Conservation (phyloP, 92 coral and sea anemone genomes). For the Heliopora coerulea region DNA sequence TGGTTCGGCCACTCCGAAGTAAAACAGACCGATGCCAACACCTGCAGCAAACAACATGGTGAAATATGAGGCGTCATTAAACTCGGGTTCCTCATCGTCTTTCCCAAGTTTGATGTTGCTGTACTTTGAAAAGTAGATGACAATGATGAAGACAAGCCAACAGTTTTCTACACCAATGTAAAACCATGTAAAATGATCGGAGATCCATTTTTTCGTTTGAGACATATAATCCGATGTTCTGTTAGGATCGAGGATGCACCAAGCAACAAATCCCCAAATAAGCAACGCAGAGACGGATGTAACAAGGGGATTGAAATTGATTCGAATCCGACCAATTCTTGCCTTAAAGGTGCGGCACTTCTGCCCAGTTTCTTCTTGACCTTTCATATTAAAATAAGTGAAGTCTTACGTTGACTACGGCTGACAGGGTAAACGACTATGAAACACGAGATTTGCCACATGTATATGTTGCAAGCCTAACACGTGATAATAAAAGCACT, state of each 20-base stretch:
- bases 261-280: conserved; percentile 79
- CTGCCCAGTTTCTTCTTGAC: neutral
- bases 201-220: conserved; percentile 66
- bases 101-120: conserved; percentile 72
- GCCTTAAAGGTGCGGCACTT: conserved; percentile 46
- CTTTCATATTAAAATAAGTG: conserved; percentile 1
- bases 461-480: too few relatives aligned
- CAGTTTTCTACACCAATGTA: conserved; percentile 82
- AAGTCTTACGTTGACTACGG: too few relatives aligned
- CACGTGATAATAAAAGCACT: too few relatives aligned
- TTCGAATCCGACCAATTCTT: conserved; percentile 41
- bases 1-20: conserved; percentile 73
- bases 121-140: conserved; percentile 81
- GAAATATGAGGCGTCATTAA: conserved; percentile 77
- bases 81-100: conserved; percentile 84
- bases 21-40: conserved; percentile 81
- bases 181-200: conserved; percentile 83
- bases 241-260: conserved; percentile 67
- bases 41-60: conserved; percentile 94
- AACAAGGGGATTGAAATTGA: conserved; percentile 74
- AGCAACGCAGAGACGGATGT: conserved; percentile 61
- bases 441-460: too few relatives aligned
- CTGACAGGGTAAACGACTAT: too few relatives aligned
- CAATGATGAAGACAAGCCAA: conserved; percentile 80
- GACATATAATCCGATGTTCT: conserved; percentile 61